A percentile compares a stretch with the other conserved stretches of the same genome.
phyloP scores from a whole-genome alignment of 2,113 vertebrate genomes.

The Choloepus hoffmanni region DNA sequence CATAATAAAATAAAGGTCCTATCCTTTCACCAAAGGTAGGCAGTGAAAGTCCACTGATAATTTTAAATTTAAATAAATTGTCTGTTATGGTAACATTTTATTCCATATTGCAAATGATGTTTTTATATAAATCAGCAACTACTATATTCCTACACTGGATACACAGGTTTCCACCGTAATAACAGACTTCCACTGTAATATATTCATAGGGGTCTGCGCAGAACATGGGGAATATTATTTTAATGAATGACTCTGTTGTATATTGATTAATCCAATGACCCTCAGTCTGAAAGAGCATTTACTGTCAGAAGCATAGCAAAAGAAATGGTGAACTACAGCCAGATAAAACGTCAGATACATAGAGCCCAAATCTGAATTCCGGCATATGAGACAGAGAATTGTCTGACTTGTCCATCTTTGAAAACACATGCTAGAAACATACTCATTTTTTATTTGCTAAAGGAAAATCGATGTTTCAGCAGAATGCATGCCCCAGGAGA shows the following conservation, averaged over 20 bases:
- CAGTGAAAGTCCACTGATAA: background rate
- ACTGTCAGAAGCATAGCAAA: background rate
- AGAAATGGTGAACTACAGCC: background rate
- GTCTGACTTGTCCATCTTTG: background rate
- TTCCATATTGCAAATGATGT: background rate
- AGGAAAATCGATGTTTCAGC: background rate
- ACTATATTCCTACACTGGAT: background rate
- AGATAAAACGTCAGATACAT: background rate
- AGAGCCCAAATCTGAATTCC: background rate
- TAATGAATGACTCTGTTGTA: background rate
- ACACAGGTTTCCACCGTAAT: background rate
- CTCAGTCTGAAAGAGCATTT: background rate
- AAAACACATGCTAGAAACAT: background rate
- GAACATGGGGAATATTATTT: background rate
- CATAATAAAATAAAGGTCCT: background rate
- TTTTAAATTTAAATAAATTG: background rate
- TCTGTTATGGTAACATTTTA: background rate
- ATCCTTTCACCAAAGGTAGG: background rate
- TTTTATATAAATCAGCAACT: background rate
- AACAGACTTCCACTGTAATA: background rate
- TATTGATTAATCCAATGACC: background rate
- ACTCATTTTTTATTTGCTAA: background rate
- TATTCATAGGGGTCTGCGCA: background rate
- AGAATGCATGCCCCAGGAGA: background rate
- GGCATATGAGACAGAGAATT: background rate